phyloP scores from a whole-genome alignment of 2,888 invertebrate species.

The Troglohyphantes excavatus region DNA sequence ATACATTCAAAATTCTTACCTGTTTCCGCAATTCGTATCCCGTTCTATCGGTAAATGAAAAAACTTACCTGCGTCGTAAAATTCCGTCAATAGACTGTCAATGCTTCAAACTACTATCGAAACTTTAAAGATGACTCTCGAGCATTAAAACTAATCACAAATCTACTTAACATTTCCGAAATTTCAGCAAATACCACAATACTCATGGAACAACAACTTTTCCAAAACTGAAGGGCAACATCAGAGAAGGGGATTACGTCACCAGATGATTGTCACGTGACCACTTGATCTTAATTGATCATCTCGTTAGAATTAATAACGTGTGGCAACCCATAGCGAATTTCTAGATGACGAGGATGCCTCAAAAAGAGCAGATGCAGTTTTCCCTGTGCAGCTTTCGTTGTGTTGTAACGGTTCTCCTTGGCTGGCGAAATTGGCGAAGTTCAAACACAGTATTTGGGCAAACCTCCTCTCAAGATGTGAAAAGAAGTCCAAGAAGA shows the following conservation, averaged over 20 bases:
- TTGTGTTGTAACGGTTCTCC: not conserved
- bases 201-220: conserved; percentile 30
- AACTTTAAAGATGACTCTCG: no score
- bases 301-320: conserved; percentile 72
- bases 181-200: not conserved
- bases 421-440: conserved; percentile 70
- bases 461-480: conserved; percentile 36
- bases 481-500: conserved; percentile 44
- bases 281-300: conserved; percentile 74
- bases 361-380: not conserved
- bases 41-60: no score
- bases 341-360: conserved; percentile 31
- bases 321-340: conserved; percentile 54
- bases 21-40: no score
- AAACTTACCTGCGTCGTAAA: no score
- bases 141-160: no score
- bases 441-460: conserved; percentile 18
- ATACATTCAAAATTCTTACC: no score
- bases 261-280: conserved; percentile 66
- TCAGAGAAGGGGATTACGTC: conserved; percentile 52
- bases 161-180: no score
- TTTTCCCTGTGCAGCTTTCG: not conserved
- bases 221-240: conserved; percentile 49
- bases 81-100: no score
- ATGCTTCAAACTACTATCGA: no score